These are phyloP conservation scores for Chrysolina oricalcia DNA, from an alignment of 2,888 invertebrate species.

Conservation along the genomic window DNA sequence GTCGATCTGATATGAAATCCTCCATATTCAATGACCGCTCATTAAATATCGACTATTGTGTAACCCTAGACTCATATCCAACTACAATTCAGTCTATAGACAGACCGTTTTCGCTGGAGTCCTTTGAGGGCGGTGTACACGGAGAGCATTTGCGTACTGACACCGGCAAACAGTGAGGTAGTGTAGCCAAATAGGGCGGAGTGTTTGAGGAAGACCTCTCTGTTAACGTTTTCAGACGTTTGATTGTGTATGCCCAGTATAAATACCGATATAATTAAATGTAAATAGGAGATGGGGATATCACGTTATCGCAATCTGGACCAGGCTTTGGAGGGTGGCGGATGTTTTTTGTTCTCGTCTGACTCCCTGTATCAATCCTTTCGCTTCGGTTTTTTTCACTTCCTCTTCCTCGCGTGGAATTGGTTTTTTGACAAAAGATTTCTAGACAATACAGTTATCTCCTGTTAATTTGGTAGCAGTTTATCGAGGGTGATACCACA, in stretches of 20 bases:
- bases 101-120: slow-evolving; percentile 21
- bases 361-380: too few relatives aligned
- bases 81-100: slow-evolving; percentile 33
- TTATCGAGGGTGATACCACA: too few relatives aligned
- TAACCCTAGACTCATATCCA: slow-evolving; percentile 36
- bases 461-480: too few relatives aligned
- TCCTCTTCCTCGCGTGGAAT: too few relatives aligned
- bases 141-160: slow-evolving; percentile 33
- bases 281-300: slow-evolving; percentile 50
- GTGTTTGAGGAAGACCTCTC: slow-evolving; percentile 50
- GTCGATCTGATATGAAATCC: slow-evolving; percentile 11
- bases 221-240: slow-evolving; percentile 40
- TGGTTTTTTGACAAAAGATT: too few relatives aligned
- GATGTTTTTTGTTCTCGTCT: too few relatives aligned
- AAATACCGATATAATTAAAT: slow-evolving; percentile 57
- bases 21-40: neutral
- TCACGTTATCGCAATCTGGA: neutral
- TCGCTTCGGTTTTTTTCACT: neutral
- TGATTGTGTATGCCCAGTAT: slow-evolving; percentile 45
- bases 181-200: slow-evolving; percentile 52
- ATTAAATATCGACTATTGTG: slow-evolving; percentile 29
- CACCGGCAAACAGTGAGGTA: slow-evolving; percentile 47
- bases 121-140: slow-evolving; percentile 38
- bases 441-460: too few relatives aligned
- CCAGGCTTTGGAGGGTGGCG: too few relatives aligned